These are phyloP conservation scores for Drosophila seclusa DNA, from an alignment of 2,888 invertebrate genomes.

Conservation along the genomic window DNA sequence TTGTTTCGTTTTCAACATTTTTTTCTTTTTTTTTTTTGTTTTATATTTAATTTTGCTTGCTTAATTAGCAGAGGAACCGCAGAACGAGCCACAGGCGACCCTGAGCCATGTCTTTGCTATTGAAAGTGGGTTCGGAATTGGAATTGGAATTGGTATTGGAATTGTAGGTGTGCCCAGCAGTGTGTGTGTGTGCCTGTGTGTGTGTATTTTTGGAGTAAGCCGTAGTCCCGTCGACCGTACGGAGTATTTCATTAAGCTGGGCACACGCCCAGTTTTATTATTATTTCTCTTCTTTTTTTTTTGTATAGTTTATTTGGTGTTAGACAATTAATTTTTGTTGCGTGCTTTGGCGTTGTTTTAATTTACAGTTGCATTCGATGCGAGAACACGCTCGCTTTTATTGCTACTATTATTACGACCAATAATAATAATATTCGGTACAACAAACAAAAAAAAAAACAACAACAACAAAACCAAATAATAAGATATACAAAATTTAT, in stretches of 20 bases:
- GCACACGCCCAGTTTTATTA: slow-evolving; percentile 70
- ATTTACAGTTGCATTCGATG: slow-evolving; percentile 72
- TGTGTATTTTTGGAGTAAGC: slow-evolving; percentile 40
- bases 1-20: slow-evolving; percentile 51
- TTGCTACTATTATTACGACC: slow-evolving; percentile 41
- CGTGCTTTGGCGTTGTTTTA: slow-evolving; percentile 81
- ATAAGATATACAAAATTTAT: slow-evolving; percentile 1
- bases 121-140: slow-evolving; percentile 18
- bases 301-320: slow-evolving; percentile 81
- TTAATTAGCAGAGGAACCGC: slow-evolving; percentile 74
- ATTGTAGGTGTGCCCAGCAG: slow-evolving; percentile 71
- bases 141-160: slow-evolving; percentile 21
- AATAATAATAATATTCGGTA: slow-evolving; percentile 26
- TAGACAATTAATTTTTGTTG: slow-evolving; percentile 84
- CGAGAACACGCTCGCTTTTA: slow-evolving; percentile 66
- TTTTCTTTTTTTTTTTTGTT: slow-evolving; percentile 42
- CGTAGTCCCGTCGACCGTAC: slow-evolving; percentile 10
- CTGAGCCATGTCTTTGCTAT: slow-evolving; percentile 32
- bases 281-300: slow-evolving; percentile 13
- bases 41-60: slow-evolving; percentile 44
- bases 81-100: slow-evolving; percentile 28
- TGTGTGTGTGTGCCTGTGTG: slow-evolving; percentile 24
- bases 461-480: neutral
- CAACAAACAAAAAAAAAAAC: neutral
- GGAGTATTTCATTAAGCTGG: slow-evolving; percentile 53